Conservation (phyloP, 2,113 vertebrate species). For the Gulo gulo region DNA sequence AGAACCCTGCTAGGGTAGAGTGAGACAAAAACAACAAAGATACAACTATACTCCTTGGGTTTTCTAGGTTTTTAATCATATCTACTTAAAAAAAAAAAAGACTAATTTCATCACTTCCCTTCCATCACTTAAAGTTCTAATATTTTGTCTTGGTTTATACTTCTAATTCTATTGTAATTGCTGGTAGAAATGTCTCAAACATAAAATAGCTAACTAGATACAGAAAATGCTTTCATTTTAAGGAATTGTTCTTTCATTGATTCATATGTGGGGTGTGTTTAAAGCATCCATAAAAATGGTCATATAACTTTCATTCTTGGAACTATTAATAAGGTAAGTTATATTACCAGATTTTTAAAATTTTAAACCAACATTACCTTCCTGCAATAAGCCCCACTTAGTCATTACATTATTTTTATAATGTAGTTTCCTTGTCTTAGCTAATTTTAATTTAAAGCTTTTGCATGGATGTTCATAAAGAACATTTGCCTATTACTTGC, state of each 20-base stretch:
- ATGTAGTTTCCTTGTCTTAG: background rate
- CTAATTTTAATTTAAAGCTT: background rate
- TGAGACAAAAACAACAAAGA: background rate
- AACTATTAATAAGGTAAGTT: background rate
- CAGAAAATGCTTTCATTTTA: background rate
- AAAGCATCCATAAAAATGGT: background rate
- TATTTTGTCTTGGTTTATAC: background rate
- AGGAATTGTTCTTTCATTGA: background rate
- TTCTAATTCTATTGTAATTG: background rate
- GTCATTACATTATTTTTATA: background rate
- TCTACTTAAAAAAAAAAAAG: background rate
- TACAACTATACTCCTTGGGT: background rate
- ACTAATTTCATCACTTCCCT: background rate
- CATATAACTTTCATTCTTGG: background rate
- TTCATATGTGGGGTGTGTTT: background rate
- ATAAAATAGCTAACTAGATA: background rate
- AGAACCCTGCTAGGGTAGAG: background rate
- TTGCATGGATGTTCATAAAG: background rate
- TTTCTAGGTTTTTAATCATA: background rate
- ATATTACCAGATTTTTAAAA: background rate
- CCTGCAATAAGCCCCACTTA: background rate
- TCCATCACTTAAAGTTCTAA: background rate
- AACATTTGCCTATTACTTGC: background rate
- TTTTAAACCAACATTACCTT: background rate
- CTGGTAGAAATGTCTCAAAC: background rate